Base-by-base conservation (phyloP, 2,113 vertebrate species). In the Neolamprologus sp. region DNA sequence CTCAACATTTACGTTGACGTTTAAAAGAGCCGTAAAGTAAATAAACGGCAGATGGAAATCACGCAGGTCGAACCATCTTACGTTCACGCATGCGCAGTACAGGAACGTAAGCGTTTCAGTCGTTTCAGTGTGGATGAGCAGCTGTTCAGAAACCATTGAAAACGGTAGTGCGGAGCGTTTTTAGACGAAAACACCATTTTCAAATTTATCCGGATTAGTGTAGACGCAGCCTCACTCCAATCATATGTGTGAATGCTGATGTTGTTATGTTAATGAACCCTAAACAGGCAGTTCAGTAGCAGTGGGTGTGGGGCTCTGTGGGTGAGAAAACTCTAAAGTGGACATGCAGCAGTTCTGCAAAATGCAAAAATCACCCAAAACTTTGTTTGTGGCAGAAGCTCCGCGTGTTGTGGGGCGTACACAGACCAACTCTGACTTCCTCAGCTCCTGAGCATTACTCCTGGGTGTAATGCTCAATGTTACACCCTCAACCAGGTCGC, bases 121-220 rank as follows among this genome's bases (percentile, higher is more conserved):
- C 0, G 4, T 16, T 57, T 57, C 2, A 28, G 55, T 57, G 23
- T 8, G 3, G 23, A 57, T 2, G 55, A 16, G 9, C 55, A 9
- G 23, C 23, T 16, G 55, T 0, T 16, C 55, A 57, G 55, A 57
- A 57, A 57, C 57, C 57, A 60, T 1, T 4, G 1, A 30, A 60
- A 60, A 60, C 1, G 2, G 2, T 3, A 0, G 26, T 1, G 26
- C 0, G 57, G 57, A 60, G 28, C 14, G 1, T 9, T 58, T 58
- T 30, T 30, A 58, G 55, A 58, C 2, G 0, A 58, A 30, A 58
- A 58, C 26, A 3, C 2, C 26, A 9, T 58, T 58, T 58, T 58
- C 3, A 58, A 60, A 30, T 60, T 6, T 17, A 60, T 60, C 57
- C 0, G 28, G 16, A 33, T 33, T 60, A 33, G 57, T 30, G 57